Base-by-base conservation (phyloP, 1,140 invertebrate genomes). In the Meteorus sp. region DNA sequence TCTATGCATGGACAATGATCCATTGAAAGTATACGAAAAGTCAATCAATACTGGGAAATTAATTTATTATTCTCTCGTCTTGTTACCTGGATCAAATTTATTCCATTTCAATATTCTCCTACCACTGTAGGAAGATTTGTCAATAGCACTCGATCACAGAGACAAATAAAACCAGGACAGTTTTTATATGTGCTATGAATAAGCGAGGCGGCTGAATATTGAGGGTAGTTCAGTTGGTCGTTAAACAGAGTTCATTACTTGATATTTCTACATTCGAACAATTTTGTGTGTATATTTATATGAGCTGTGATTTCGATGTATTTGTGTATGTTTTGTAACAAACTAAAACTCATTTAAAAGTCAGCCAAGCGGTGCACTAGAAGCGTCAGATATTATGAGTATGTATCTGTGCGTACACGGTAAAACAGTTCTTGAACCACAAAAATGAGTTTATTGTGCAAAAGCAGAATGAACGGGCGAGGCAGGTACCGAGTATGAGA, bases 381-480 rank as follows among this genome's bases (percentile, higher is more conserved):
- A 44, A 9, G 19, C 20, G 11, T 44, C 17, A 19, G 20, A 19
- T 19, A 9, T 7, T 44, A 44, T 19, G 9, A 22, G 3, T 39
- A 9, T 13, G 35, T 39, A 39, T n/a, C 3, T 45, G 22, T 23
- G 22, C 22, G 8, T 45, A 45, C n/a, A 45, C 3, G 27, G n/a
- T 11, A n/a, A n/a, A 39, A 39, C 8, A 39, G 35, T 22, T 25
- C 8, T 48, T 0, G 20, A 29, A n/a, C 17, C 13, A 13, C 45
- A 48, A 25, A 48, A 25, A 48, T 48, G 45, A 48, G 23, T 48
- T 48, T 48, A 2, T 23, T 22, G 6, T 48, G n/a, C n/a, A n/a
- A n/a, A n/a, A n/a, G 35, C 11, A 39, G 0, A 39, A 39, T 15
- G 35, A 5, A 11, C 35, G n/a, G n/a, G n/a, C n/a, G 8, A 6